Evolutionary conservation across 2,888 invertebrate genomes (phyloP).

Genomic region (Drosophila neonasuta): DNA sequence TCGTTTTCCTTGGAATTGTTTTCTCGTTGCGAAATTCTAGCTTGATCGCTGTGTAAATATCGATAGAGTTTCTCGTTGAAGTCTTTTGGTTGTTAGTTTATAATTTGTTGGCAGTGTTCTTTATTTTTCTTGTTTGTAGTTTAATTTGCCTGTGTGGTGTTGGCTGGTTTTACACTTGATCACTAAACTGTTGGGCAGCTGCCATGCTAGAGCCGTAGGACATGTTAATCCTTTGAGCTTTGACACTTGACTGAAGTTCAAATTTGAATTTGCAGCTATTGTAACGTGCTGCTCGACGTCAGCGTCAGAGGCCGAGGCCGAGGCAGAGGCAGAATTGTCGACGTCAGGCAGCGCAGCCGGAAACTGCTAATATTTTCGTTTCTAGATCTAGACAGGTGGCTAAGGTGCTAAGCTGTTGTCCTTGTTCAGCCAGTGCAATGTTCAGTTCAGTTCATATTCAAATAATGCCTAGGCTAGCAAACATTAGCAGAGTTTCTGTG

Average conservation of each 20-base stretch:
- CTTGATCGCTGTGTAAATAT: constrained; percentile 6
- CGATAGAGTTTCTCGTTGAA: background rate
- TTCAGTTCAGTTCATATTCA: constrained; percentile 27
- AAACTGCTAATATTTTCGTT: constrained; percentile 63
- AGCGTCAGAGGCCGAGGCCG: constrained; percentile 11
- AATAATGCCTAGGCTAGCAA: constrained; percentile 49
- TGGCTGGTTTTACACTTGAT: constrained; percentile 24
- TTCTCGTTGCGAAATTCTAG: background rate
- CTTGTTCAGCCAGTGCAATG: constrained; percentile 57
- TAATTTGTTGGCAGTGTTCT: background rate
- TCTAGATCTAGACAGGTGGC: constrained; percentile 70
- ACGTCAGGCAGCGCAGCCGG: constrained; percentile 53
- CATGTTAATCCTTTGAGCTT: constrained; percentile 82
- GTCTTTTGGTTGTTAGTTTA: background rate
- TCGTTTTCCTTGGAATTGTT: background rate
- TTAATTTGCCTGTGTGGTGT: constrained; percentile 4
- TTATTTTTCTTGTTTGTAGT: background rate
- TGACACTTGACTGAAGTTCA: constrained; percentile 80
- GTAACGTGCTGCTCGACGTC: constrained; percentile 61
- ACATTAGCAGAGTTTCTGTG: constrained; percentile 26
- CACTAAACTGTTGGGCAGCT: constrained; percentile 14
- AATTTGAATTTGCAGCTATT: constrained; percentile 74
- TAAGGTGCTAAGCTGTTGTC: constrained; percentile 56
- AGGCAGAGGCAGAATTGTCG: constrained; percentile 17
- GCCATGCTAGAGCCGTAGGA: constrained; percentile 66